Base-by-base conservation (phyloP, 2,113 vertebrate species). In the Tilapia sparmanii region DNA sequence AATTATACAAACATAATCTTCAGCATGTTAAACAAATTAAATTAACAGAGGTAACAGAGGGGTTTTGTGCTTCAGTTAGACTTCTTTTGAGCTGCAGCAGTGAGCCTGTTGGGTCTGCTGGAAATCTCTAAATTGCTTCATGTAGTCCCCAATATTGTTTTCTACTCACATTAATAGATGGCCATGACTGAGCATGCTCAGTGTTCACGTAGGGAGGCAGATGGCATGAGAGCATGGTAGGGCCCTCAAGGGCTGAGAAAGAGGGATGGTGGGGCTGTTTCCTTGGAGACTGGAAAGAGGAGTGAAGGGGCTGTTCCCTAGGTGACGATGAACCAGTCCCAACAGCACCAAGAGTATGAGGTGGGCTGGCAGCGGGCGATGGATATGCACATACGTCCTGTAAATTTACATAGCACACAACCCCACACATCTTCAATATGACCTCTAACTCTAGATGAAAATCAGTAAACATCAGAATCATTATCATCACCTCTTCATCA, bases 141-240 rank as follows among this genome's bases (percentile, higher is more conserved):
- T 86, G 26, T 40, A n/a, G 82, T 22, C 12, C 11, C 42, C 10
- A 78, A 19, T 52, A 47, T 50, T 78, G 26, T 52, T 78, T 78
- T 52, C 73, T 52, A 78, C 98, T 98, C 93, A 98, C 98, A 2
- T 98, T 98, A 91, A 98, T 98, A 52, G 98, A 98, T 1, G 98
- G 98, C 98, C 98, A 99, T 86, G 98, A 98, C 96, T 98, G 98
- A 81, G 98, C 97, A 54, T 98, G 98, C 90, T 99, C 98, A 0
- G 96, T 85, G 83, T 81, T 93, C 83, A 93, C 87, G 88, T 94
- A 94, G 94, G 80, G 95, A 94, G 91, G 96, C 89, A 66, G 45
- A 97, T 97, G 93, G 97, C 96, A 90, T 96, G 96, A 3, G 95
- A 97, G 95, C 35, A 93, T 94, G 79, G 19, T 90, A 2, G 96